Evolutionary conservation across 2,888 invertebrate genomes (phyloP).

Genomic region (Zaprionus obscuricornis): DNA sequence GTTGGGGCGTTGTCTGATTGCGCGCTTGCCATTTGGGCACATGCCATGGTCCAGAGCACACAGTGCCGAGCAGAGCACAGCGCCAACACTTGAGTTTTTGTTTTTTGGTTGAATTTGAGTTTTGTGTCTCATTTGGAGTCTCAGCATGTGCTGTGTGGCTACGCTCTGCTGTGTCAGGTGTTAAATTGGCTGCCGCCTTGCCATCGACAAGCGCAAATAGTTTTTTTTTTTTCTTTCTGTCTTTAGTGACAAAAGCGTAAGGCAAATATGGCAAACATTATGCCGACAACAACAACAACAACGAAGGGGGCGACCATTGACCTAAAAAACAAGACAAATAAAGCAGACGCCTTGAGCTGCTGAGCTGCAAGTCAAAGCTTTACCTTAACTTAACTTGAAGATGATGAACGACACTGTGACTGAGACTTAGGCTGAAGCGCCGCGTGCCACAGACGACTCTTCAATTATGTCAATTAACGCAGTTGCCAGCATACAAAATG

Average conservation of each 20-base stretch:
- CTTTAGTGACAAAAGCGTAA: slow-evolving; percentile 45
- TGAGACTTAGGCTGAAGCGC: neutral
- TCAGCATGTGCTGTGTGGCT: neutral
- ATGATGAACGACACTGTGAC: too few relatives aligned
- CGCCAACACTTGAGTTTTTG: too few relatives aligned
- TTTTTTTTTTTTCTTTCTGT: too few relatives aligned
- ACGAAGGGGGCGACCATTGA: slow-evolving; percentile 60
- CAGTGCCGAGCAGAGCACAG: slow-evolving; percentile 20
- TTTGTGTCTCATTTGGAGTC: too few relatives aligned
- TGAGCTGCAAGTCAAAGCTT: neutral
- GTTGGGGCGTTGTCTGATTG: slow-evolving; percentile 58
- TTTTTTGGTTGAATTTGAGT: too few relatives aligned
- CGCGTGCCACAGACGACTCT: slow-evolving; percentile 34
- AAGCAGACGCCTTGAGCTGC: slow-evolving; percentile 21
- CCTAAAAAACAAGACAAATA: slow-evolving; percentile 56
- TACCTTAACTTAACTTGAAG: too few relatives aligned
- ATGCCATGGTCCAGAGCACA: slow-evolving; percentile 53
- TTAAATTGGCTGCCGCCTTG: slow-evolving; percentile 68
- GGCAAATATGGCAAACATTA: slow-evolving; percentile 54
- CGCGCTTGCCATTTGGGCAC: slow-evolving; percentile 40
- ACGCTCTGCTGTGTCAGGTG: slow-evolving; percentile 53
- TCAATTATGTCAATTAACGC: slow-evolving; percentile 61
- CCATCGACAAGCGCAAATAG: slow-evolving; percentile 22
- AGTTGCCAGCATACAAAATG: slow-evolving; percentile 41
- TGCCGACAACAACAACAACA: neutral